Percentiles rank a stretch among this genome's conserved stretches.
These are phyloP conservation scores for Synergus japonicus DNA, from an alignment of 2,888 invertebrate species.

Conservation along the genomic window DNA sequence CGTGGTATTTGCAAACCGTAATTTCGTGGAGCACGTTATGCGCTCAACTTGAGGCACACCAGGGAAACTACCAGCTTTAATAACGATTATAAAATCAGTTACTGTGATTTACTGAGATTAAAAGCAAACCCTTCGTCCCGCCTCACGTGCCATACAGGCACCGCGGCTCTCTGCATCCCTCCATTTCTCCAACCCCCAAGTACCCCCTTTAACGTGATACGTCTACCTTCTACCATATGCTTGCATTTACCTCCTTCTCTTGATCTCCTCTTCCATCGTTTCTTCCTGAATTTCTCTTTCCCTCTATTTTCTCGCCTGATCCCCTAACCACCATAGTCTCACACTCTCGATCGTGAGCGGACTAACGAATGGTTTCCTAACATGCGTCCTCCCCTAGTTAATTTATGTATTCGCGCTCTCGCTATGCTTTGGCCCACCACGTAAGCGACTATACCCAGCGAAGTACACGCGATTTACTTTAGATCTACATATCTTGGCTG, in stretches of 20 bases:
- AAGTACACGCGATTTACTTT: constrained; percentile 38
- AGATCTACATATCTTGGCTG: not conserved
- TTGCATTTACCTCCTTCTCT: constrained; percentile 23
- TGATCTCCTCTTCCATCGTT: constrained; percentile 30
- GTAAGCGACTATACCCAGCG: constrained; percentile 22
- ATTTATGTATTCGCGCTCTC: constrained; percentile 56
- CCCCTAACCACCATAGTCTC: not conserved
- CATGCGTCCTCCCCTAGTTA: constrained; percentile 54
- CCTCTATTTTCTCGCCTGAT: constrained; percentile 25
- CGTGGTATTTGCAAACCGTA: constrained; percentile 8
- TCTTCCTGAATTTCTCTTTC: constrained; percentile 36
- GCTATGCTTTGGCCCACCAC: not conserved
- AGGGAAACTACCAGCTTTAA: constrained; percentile 55
- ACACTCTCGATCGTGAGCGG: constrained; percentile 22
- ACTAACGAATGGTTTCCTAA: constrained; percentile 60
- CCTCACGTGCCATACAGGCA: constrained; percentile 31
- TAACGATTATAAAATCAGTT: constrained; percentile 65
- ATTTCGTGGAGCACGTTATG: constrained; percentile 27
- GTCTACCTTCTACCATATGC: constrained; percentile 14
- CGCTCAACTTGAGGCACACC: constrained; percentile 21
- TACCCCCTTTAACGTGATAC: constrained; percentile 48
- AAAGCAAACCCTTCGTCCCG: constrained; percentile 53
- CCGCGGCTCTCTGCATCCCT: constrained; percentile 14
- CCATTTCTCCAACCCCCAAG: constrained; percentile 28
- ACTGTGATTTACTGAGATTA: constrained; percentile 61